Conservation (phyloP, 2,888 invertebrate species). For the Diabrotica balteata region DNA sequence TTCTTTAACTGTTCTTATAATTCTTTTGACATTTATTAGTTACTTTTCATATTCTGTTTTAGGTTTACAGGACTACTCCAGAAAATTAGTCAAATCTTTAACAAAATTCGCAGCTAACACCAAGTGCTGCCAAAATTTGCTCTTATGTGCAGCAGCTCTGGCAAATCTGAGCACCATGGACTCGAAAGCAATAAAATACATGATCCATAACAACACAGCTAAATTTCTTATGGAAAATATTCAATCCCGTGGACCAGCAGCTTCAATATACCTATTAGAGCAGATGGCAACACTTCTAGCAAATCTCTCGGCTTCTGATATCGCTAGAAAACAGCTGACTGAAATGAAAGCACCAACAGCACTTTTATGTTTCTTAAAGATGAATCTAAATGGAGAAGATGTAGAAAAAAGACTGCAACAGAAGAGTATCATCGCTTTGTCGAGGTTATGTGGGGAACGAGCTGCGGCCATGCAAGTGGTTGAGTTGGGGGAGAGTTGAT, state of each 20-base stretch:
- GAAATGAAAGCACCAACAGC: slow-evolving; percentile 68
- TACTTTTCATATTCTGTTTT: slow-evolving; percentile 13
- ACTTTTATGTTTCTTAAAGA: slow-evolving; percentile 71
- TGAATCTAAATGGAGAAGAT: slow-evolving; percentile 60
- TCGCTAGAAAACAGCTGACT: slow-evolving; percentile 74
- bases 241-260: slow-evolving; percentile 68
- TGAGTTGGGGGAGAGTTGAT: slow-evolving; percentile 71
- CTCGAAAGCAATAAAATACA: slow-evolving; percentile 70
- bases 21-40: background rate
- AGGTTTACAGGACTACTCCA: slow-evolving; percentile 78
- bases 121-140: slow-evolving; percentile 80
- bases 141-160: slow-evolving; percentile 87
- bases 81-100: slow-evolving; percentile 75
- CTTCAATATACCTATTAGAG: slow-evolving; percentile 85
- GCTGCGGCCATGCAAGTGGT: slow-evolving; percentile 75
- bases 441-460: slow-evolving; percentile 73
- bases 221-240: slow-evolving; percentile 77
- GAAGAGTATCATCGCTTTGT: slow-evolving; percentile 84
- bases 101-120: slow-evolving; percentile 76
- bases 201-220: slow-evolving; percentile 79
- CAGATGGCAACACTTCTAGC: slow-evolving; percentile 91
- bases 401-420: slow-evolving; percentile 79
- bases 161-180: slow-evolving; percentile 80
- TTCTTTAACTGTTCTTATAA: background rate
- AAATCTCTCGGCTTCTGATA: slow-evolving; percentile 79